Conservation (phyloP, 2,888 invertebrate species). For the Drosophila trichaetosa region DNA sequence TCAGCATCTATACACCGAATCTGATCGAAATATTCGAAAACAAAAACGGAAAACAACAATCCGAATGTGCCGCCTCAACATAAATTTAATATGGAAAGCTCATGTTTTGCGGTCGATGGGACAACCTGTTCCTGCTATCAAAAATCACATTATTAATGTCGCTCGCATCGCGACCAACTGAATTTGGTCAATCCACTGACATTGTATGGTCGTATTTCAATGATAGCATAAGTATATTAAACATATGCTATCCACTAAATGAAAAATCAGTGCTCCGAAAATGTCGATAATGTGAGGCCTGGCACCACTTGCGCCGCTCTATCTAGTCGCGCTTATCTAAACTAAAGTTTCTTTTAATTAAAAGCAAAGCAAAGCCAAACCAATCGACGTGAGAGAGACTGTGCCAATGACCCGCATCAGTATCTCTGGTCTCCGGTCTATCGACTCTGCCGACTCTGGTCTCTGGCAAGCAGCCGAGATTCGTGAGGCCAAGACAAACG, state of each 20-base stretch:
- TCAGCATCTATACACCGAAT: slow-evolving; percentile 17
- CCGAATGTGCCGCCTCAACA: slow-evolving; percentile 36
- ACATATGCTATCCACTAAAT: slow-evolving; percentile 33
- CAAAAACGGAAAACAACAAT: slow-evolving; percentile 7
- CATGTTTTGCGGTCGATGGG: slow-evolving; percentile 54
- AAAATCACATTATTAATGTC: slow-evolving; percentile 71
- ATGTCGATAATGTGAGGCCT: slow-evolving; percentile 60
- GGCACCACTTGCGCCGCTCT: slow-evolving; percentile 43
- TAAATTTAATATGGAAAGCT: slow-evolving; percentile 70
- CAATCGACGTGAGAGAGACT: slow-evolving; percentile 37
- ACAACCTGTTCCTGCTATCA: slow-evolving; percentile 71
- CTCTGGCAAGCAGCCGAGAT: slow-evolving; percentile 33
- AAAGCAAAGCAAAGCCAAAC: slow-evolving; percentile 54
- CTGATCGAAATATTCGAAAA: slow-evolving; percentile 16
- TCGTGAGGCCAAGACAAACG: slow-evolving; percentile 69
- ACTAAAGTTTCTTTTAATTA: slow-evolving; percentile 78
- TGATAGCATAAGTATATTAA: slow-evolving; percentile 65
- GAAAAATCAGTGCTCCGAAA: slow-evolving; percentile 36
- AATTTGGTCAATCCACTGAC: slow-evolving; percentile 40
- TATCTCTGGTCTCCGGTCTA: slow-evolving; percentile 25
- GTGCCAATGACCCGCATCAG: slow-evolving; percentile 78
- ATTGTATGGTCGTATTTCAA: slow-evolving; percentile 69
- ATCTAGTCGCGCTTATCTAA: slow-evolving; percentile 73
- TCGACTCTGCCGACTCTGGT: not conserved
- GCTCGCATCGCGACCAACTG: slow-evolving; percentile 44